Base-by-base conservation (phyloP, 2,888 invertebrate genomes). In the Sinelater perroti region DNA sequence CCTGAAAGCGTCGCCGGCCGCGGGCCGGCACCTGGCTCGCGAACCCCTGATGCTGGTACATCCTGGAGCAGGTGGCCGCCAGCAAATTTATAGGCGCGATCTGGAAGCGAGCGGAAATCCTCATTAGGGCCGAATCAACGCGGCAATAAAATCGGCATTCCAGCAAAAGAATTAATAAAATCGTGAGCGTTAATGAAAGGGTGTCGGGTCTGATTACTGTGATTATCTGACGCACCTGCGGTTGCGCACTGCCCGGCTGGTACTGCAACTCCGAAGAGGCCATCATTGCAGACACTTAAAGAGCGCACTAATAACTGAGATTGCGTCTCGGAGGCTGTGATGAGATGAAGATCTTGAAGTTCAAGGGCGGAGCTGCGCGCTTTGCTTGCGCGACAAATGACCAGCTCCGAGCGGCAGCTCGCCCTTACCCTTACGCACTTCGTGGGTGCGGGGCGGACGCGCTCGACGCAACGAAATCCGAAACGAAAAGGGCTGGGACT, bases 301-400 rank as follows among this genome's bases (percentile, higher is more conserved):
- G 72, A 72, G 74, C 72, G 72, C 73, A 73, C 76, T 78, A 78
- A 78, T 78, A 77, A 78, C 77, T 77, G 77, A 73, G 75, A 76
- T 75, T 72, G 72, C 70, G 64, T 66, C 67, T 67, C 66, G 66
- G 67, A 64, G 72, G 70, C 72, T 65, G 68, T 61, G 63, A 62
- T 64, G 71, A 73, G 74, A 73, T 73, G 74, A 75, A 69, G 74
- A 75, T 74, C 74, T 73, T 67, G 68, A 66, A 67, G 66, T 66
- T 67, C 69, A 68, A 68, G 70, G 74, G 74, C 74, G 75, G 72
- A 63, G 69, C 73, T 72, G 72, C 73, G 73, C 75, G 72, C 70
- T 71, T 71, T 67, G 75, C 6, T 76, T 76, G 76, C 77, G 70
- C 56, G 33, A 52, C 45, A 46, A 42, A 50, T 56, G 26, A 52